Evolutionary conservation across 2,797 vertebrate species (phyloP), one percentile per base, ranked within the genome.

Genomic region (Meda fulgida): DNA sequence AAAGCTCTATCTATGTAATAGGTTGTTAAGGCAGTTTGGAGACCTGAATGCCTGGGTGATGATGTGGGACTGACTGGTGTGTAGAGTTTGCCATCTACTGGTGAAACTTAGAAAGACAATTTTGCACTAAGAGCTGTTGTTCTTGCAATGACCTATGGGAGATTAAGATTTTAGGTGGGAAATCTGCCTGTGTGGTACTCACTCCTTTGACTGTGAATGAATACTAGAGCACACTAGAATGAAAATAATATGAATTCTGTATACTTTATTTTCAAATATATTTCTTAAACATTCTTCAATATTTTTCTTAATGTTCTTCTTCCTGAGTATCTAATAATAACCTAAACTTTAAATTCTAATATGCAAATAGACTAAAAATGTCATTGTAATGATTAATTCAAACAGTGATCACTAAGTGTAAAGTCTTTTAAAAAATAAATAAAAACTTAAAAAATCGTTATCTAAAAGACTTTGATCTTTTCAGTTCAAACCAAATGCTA

Each of bases 1-100:
- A 81, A 60, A 81, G 1, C n/a, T 71, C 1, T 58, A 18, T 71
- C 1, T 58, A 18, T 71, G 9, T 4, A 58, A 58, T 21, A 21
- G 9, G 31, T 58, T 38, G 48, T 76, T 58, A 2, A 60, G 7
- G 36, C n/a, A 40, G 9, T 29, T 78, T 63, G 40, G 76, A 63
- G 21, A 73, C 13, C 13, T 72, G 69, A n/a, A 14, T 38, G 2
- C 2, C 34, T 10, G 48, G 18, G 13, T 26, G 7, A 40, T 14
- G 19, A 40, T 23, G 19, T 43, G 34, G n/a, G 16, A 43, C 55
- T 26, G 40, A 16, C 43, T 7, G 55, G 4, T 48, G 43, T 53
- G 43, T 29, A 16, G 3, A 55, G 81, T 53, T 38, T 43, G 81
- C n/a, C 81, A 77, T 69, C 81, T 84, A 53, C 72, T 84, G 60